Base-by-base conservation (phyloP, 2,888 invertebrate genomes). In the Willowsia nigromaculata region DNA sequence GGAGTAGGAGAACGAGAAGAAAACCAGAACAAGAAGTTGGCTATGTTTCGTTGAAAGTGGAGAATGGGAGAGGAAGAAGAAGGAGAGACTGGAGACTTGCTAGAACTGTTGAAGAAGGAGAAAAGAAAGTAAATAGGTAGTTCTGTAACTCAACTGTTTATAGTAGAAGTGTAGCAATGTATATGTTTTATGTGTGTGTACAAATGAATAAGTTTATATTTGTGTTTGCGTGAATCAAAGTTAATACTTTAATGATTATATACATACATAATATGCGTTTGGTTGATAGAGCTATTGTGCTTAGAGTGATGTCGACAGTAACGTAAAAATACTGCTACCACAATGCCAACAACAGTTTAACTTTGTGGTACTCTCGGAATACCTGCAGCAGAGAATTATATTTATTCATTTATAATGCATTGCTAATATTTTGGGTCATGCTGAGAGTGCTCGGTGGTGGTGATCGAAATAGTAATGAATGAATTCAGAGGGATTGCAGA, bases 311-410 rank as follows among this genome's bases (percentile, higher is more conserved):
- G 68, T 6, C 3, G 68, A 7, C 18, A 37, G 37, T 68, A 33
- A 68, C n/a, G n/a, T n/a, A n/a, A n/a, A n/a, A n/a, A n/a, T n/a
- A n/a, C n/a, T n/a, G n/a, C 37, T 68, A n/a, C 68, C 6, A 53
- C 13, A 43, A 30, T 62, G 68, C 37, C 68, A 68, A 68, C 68
- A 68, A n/a, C 68, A 68, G 40, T 68, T 68, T 68, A 40, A n/a
- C 15, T 33, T 13, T 62, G 33, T 27, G 33, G 62, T 53, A 53
- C 7, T 6, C 59, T 13, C 11, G 22, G 5, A n/a, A n/a, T n/a
- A n/a, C n/a, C 59, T 1, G 59, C 11, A 59, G 59, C 59, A 27
- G 27, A 11, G 27, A 11, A n/a, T 50, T 9, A 3, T 4, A 50
- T 50, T 2, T 59, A 27, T 27, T 59, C 27, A 59, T 59, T 59